A percentile compares a stretch with the other conserved stretches of the same genome.
These are phyloP conservation scores for Sesamia nonagrioides DNA, from an alignment of 1,140 invertebrate species.

Conservation along the genomic window DNA sequence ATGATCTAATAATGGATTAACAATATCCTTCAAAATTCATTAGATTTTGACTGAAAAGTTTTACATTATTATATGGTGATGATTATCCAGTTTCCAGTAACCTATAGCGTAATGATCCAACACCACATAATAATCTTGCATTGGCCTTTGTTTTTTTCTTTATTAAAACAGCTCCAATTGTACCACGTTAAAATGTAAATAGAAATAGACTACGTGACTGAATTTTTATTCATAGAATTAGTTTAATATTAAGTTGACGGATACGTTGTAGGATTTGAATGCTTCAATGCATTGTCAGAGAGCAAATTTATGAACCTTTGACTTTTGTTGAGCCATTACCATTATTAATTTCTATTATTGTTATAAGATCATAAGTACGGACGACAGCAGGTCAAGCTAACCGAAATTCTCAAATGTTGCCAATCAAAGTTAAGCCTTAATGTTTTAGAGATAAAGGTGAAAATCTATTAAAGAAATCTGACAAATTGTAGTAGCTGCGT, in stretches of 20 bases:
- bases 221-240: background rate
- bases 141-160: background rate
- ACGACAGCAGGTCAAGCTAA: too few species aligned
- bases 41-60: too few species aligned
- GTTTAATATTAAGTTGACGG: background rate
- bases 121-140: background rate
- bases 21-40: too few species aligned
- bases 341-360: constrained; percentile 21
- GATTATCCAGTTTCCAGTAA: too few species aligned
- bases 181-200: background rate
- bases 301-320: background rate
- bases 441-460: too few species aligned
- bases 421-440: too few species aligned
- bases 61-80: too few species aligned
- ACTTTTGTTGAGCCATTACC: background rate
- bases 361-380: constrained; percentile 7
- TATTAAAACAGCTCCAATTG: background rate
- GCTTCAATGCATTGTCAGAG: background rate
- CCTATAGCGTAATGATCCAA: too few species aligned
- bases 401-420: too few species aligned
- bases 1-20: too few species aligned
- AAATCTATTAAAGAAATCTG: too few species aligned
- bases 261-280: background rate
- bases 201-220: background rate
- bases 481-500: too few species aligned